Conservation (phyloP, 2,113 vertebrate species). For the Rana temporaria region DNA sequence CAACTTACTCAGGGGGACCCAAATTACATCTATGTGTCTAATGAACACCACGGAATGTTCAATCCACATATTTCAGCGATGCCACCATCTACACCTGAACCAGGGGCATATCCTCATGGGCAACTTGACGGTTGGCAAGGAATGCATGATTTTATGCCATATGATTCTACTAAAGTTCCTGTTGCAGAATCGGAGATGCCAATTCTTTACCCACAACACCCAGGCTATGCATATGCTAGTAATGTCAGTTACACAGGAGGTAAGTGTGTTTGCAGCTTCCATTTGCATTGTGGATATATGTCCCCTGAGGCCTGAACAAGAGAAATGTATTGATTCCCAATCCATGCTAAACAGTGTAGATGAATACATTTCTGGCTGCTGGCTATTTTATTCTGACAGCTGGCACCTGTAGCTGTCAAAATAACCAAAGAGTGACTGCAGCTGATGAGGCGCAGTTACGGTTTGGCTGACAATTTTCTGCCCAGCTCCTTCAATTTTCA, state of each 20-base stretch:
- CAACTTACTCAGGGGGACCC: neutral
- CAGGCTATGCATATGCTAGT: neutral
- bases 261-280: neutral
- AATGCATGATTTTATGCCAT: too few species aligned
- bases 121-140: neutral
- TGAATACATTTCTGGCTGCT: too few species aligned
- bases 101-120: neutral
- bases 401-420: too few species aligned
- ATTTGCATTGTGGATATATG: neutral
- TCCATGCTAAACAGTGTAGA: too few species aligned
- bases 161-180: conserved; percentile 2
- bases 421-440: too few species aligned
- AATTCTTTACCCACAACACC: neutral
- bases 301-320: too few species aligned
- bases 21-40: neutral
- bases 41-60: neutral
- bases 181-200: conserved; percentile 4
- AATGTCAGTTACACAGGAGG: neutral
- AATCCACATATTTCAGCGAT: neutral
- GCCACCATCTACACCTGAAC: neutral
- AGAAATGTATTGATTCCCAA: too few species aligned
- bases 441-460: too few species aligned
- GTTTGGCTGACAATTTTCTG: too few species aligned
- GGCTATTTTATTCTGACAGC: too few species aligned
- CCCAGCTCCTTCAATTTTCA: too few species aligned